Base-by-base conservation (phyloP, 2,113 vertebrate species). In the Prunella fulvescens region DNA sequence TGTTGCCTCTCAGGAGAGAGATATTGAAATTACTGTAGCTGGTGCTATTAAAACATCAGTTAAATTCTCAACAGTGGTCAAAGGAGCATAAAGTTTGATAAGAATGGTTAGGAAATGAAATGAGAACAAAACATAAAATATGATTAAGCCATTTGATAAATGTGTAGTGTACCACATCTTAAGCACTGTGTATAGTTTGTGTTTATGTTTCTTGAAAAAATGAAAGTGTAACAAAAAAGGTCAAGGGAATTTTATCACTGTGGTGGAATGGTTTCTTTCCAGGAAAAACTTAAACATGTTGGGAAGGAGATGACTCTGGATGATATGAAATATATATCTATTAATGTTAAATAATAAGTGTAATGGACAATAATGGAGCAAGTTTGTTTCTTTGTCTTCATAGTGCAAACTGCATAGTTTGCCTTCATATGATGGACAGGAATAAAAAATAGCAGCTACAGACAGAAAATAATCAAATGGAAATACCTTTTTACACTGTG, bases 1-100 rank as follows among this genome's bases (percentile, higher is more conserved):
- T 92, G 70, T 90, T 93, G 79, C 82, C 71, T 97, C 93, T 90
- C 88, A 92, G 45, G 95, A 96, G 92, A 80, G 57, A 90, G n/a
- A 90, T 88, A 56, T 80, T 93, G 79, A 94, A 90, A 88, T 92
- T 82, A 65, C n/a, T 93, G 33, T 82, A 77, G 66, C 66, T 94
- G 58, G 15, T 69, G 29, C 37, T 94, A 82, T 73, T 93, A 86
- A 92, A 94, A 77, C 29, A 82, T 51, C 54, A 42, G 66, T 86
- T 82, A 82, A 92, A 82, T 80, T 40, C 25, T 85, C 74, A 85
- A 19, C 54, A 70, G 26, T 86, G 79, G 66, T 82, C 71, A 80
- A 58, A 88, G n/a, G 35, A 95, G 25, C 53, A 90, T 82, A 85
- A 87, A 51, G 25, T 67, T 29, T 42, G 18, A 22, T 42, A 80